A percentile compares a stretch with the other conserved stretches of the same genome.
Conservation (phyloP, 2,113 vertebrate species). For the Eidolon helvum region DNA sequence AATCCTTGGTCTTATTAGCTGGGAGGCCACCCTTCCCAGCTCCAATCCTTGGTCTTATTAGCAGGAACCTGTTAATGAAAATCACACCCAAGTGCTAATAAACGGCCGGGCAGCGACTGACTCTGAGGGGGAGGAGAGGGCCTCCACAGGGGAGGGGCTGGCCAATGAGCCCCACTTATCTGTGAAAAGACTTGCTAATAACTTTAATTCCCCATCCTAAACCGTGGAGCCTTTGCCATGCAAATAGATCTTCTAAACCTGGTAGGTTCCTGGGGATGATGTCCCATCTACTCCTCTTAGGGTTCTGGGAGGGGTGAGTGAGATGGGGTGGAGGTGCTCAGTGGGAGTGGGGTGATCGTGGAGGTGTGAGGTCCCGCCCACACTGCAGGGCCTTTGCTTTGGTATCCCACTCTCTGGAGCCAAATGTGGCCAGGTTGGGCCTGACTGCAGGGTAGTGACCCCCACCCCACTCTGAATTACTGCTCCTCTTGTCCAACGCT, state of each 20-base stretch:
- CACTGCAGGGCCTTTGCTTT: background rate
- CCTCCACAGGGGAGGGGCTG: background rate
- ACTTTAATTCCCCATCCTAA: constrained; percentile 73
- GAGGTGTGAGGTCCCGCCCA: background rate
- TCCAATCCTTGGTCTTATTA: constrained; percentile 45
- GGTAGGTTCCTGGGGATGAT: background rate
- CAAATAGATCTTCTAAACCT: constrained; percentile 58
- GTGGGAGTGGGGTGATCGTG: background rate
- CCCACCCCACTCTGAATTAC: background rate
- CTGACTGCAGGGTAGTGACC: background rate
- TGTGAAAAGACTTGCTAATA: constrained; percentile 76
- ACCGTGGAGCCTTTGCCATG: constrained; percentile 56
- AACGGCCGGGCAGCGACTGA: background rate
- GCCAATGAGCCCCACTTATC: constrained; percentile 50
- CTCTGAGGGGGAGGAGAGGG: background rate
- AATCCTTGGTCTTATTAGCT: constrained; percentile 48
- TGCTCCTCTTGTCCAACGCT: too few relatives aligned
- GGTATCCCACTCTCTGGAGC: background rate
- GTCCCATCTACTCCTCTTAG: background rate
- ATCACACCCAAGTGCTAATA: constrained; percentile 66
- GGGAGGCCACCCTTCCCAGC: background rate
- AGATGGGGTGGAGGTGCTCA: background rate
- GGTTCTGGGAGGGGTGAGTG: background rate
- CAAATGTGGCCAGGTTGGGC: background rate
- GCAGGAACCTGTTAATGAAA: constrained; percentile 61